Evolutionary conservation across 2,113 vertebrate species (phyloP), one percentile per base, ranked within the genome.

Genomic region (Epinephelus moara): DNA sequence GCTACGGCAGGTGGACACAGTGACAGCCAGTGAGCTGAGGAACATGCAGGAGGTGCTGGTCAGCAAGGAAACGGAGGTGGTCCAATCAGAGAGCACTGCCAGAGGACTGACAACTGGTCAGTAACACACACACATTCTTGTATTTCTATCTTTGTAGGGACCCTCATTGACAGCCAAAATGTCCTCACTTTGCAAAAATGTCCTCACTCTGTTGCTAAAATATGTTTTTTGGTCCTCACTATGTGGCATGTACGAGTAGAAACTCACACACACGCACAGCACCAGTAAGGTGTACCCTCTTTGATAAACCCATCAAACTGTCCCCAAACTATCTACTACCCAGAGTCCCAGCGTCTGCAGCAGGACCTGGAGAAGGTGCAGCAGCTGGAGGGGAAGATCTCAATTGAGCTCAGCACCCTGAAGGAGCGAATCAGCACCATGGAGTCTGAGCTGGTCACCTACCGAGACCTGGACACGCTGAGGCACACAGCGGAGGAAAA

Each of bases 321-420:
- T 45, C 2, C 42, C 42, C 42, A 2, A 10, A 11, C 42, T 45
- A 9, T 6, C 33, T 12, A 2, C 69, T 17, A 3, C 27, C 14
- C 87, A 99, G 98, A 99, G 81, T 97, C 96, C 70, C 96, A 97
- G 12, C 95, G 96, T 66, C 93, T 99, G 49, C 97, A 97, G 87
- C 96, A 97, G 93, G 97, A 99, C 91, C 95, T 99, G 52, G 96
- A 99, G 94, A 99, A 99, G 91, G 97, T 99, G 89, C 97, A 98
- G 68, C 96, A 97, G 77, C 87, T 99, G 81, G 97, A 99, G 84
- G 95, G 96, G 81, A 99, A 99, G 92, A 98, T 99, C 93, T 87
- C 81, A 3, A 90, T 94, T 18, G 98, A 99, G 85, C 94, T 98
- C 19, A 86, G 93, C 80, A 95, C 90, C 84, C 95, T 99, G 78